These are phyloP conservation scores for Hydrolagus affinis DNA, from an alignment of 2,113 vertebrate species.

Conservation along the genomic window DNA sequence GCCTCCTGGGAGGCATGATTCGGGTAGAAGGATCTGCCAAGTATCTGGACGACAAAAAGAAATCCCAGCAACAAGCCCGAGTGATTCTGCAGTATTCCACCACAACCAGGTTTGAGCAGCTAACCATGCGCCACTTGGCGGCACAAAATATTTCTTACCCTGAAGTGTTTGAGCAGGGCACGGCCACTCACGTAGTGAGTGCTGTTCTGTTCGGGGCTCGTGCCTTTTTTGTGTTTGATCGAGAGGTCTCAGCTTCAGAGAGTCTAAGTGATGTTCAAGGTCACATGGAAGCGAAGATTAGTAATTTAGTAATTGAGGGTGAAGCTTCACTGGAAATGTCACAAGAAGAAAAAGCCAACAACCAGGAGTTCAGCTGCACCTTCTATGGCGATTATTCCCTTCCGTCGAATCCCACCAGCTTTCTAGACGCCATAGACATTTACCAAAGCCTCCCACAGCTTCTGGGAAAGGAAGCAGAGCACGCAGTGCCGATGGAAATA, in stretches of 20 bases:
- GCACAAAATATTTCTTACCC: constrained; percentile 24
- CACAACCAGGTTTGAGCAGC: no score
- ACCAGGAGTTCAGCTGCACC: constrained; percentile 37
- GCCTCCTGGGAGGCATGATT: constrained; percentile 28
- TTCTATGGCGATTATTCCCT: constrained; percentile 41
- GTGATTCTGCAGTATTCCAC: no score
- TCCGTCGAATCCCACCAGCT: constrained; percentile 35
- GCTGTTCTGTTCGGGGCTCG: constrained; percentile 38
- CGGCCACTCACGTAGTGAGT: no score
- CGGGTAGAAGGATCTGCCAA: no score
- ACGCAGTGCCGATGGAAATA: constrained; percentile 30
- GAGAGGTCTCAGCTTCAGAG: background rate
- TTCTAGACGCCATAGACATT: constrained; percentile 37
- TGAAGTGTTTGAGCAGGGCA: constrained; percentile 32
- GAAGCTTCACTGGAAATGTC: constrained; percentile 34
- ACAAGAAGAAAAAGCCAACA: constrained; percentile 32
- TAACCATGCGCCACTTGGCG: constrained; percentile 25
- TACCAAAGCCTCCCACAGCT: constrained; percentile 37
- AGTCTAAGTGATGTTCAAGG: background rate
- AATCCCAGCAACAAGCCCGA: no score
- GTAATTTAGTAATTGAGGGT: constrained; percentile 33
- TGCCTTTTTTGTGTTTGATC: no score
- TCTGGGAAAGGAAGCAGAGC: constrained; percentile 35
- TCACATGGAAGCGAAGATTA: no score
- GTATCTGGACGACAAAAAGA: no score